These are phyloP conservation scores for Diorhabda carinulata DNA, from an alignment of 1,140 invertebrate species.

Conservation along the genomic window DNA sequence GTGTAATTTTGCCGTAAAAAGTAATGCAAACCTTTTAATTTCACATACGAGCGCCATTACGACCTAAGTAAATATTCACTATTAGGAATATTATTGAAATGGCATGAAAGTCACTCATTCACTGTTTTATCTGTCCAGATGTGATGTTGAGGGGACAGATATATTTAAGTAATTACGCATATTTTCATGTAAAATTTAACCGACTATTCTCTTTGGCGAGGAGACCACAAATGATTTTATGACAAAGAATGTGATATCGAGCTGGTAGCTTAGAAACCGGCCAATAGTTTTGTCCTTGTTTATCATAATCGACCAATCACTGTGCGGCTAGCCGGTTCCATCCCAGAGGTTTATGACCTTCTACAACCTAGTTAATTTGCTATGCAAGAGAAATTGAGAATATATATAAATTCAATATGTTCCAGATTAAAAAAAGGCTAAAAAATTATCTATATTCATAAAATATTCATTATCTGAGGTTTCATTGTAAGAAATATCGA, in stretches of 20 bases:
- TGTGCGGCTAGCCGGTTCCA: conserved; percentile 9
- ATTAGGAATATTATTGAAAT: conserved; percentile 45
- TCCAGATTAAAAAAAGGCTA: too few relatives aligned
- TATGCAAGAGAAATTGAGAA: too few relatives aligned
- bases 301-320: conserved; percentile 28
- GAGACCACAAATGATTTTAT: conserved; percentile 47
- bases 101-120: conserved; percentile 48
- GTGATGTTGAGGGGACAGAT: conserved; percentile 39
- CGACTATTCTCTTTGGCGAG: conserved; percentile 47
- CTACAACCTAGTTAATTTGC: neutral
- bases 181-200: conserved; percentile 39
- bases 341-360: conserved; percentile 29
- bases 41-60: conserved; percentile 48
- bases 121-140: conserved; percentile 46
- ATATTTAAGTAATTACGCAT: conserved; percentile 39
- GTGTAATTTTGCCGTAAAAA: conserved; percentile 43
- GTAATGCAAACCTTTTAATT: conserved; percentile 47
- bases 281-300: conserved; percentile 20
- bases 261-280: conserved; percentile 28
- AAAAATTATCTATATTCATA: too few relatives aligned
- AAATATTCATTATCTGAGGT: too few relatives aligned
- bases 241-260: conserved; percentile 28
- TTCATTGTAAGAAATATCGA: too few relatives aligned
- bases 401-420: too few relatives aligned
- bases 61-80: conserved; percentile 45